Conservation (phyloP, 2,888 invertebrate species). For the Sarcophaga caerulescens region DNA sequence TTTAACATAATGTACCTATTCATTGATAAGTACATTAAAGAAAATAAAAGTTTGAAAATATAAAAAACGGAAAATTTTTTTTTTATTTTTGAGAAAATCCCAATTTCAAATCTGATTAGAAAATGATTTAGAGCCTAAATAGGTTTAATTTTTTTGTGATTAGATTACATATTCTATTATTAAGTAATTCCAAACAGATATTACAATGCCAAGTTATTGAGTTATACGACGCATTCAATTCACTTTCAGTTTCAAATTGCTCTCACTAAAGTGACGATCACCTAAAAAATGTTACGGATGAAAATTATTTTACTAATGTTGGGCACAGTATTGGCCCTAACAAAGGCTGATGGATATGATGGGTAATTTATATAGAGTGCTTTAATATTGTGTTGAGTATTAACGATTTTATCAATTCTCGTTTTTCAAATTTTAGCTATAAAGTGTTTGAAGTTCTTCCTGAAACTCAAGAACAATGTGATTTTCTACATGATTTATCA, state of each 20-base stretch:
- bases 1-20: too few species aligned
- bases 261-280: neutral
- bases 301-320: slow-evolving; percentile 67
- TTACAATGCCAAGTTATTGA: slow-evolving; percentile 8
- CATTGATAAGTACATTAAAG: too few species aligned
- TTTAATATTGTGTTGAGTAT: neutral
- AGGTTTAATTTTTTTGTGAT: slow-evolving; percentile 24
- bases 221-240: neutral
- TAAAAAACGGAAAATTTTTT: too few species aligned
- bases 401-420: neutral
- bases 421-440: slow-evolving; percentile 70
- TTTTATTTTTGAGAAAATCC: slow-evolving; percentile 6
- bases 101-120: slow-evolving; percentile 35
- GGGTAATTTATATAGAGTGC: slow-evolving; percentile 61
- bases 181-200: neutral
- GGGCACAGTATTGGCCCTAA: slow-evolving; percentile 57
- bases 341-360: slow-evolving; percentile 66
- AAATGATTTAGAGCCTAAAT: slow-evolving; percentile 29
- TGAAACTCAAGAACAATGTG: slow-evolving; percentile 66
- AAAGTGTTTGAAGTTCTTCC: slow-evolving; percentile 75
- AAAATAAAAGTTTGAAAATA: too few species aligned
- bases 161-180: neutral
- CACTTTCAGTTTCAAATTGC: slow-evolving; percentile 38
- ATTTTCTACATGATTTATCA: slow-evolving; percentile 70
- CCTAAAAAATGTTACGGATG: slow-evolving; percentile 68